Conservation (phyloP, 2,888 invertebrate species). For the Eilema caniola region DNA sequence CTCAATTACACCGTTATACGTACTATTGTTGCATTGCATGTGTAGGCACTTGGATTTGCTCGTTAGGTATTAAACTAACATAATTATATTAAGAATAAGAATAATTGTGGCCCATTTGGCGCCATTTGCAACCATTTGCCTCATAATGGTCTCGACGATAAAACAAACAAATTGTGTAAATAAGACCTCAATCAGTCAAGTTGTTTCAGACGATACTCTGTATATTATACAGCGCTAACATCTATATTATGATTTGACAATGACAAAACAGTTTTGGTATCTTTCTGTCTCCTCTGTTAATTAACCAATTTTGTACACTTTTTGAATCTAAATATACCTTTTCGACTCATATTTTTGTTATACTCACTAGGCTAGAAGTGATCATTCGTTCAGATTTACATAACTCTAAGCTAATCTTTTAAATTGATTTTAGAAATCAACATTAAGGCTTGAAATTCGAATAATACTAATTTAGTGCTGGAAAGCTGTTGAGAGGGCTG, state of each 20-base stretch:
- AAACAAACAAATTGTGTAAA: conserved; percentile 1
- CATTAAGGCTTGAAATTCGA: too few relatives aligned
- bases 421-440: too few relatives aligned
- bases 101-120: background rate
- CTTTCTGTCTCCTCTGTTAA: background rate
- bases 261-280: background rate
- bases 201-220: background rate
- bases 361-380: too few relatives aligned
- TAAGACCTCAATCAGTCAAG: conserved; percentile 4
- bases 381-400: too few relatives aligned
- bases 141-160: background rate
- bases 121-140: too few relatives aligned
- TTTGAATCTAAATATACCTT: background rate
- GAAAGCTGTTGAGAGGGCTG: too few relatives aligned
- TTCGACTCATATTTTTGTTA: background rate
- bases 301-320: background rate
- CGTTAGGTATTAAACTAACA: background rate
- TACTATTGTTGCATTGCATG: background rate
- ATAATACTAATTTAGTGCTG: too few relatives aligned
- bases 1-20: background rate
- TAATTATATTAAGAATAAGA: conserved; percentile 4
- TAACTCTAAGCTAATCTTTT: too few relatives aligned
- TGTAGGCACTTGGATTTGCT: background rate
- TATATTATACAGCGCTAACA: background rate
- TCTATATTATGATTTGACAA: background rate